Base-by-base conservation (phyloP, 2,113 vertebrate genomes). In the Silurus glanis region DNA sequence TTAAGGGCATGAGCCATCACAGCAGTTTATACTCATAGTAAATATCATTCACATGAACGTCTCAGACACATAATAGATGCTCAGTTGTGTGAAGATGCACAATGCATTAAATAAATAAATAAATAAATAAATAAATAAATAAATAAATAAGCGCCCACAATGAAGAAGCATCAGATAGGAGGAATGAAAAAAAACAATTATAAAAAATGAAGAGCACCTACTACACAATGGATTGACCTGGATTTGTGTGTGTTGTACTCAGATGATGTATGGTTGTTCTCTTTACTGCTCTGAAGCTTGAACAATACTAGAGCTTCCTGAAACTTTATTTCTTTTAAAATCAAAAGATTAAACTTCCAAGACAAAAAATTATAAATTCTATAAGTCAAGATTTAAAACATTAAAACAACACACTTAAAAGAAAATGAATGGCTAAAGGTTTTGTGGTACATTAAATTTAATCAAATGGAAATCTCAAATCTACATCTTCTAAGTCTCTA, bases 221-320 rank as follows among this genome's bases (percentile, higher is more conserved):
- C 21, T 13, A 82, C 61, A 64, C 5, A 51, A 51, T 21, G 62
- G 19, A 80, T 2, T 80, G 80, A 37, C 47, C 61, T 85, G 79
- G 56, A 55, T 25, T 82, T 88, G 25, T 56, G 9, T 76, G 66
- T 66, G 19, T 69, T 55, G n/a, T 28, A 67, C 87, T 83, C 69
- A 83, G 67, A 83, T 66, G 81, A 86, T 62, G 51, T 55, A 72
- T 72, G 45, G 21, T 64, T 45, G 56, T 69, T 55, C 47, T 76
- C 13, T 51, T 7, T 69, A 64, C 8, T 37, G 4, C 28, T 85
- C 19, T 85, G 23, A 21, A 83, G 62, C 71, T 67, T 37, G 37
- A 25, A 5, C 16, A 80, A 58, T 25, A 56, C n/a, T 28, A 6
- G 3, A 78, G 12, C 12, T 78, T n/a, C 51, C 25, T 78, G 14